A percentile compares a stretch with the other conserved stretches of the same genome.
These are phyloP conservation scores for Chrosomus eos DNA, from an alignment of 2,797 vertebrate species.

Conservation along the genomic window DNA sequence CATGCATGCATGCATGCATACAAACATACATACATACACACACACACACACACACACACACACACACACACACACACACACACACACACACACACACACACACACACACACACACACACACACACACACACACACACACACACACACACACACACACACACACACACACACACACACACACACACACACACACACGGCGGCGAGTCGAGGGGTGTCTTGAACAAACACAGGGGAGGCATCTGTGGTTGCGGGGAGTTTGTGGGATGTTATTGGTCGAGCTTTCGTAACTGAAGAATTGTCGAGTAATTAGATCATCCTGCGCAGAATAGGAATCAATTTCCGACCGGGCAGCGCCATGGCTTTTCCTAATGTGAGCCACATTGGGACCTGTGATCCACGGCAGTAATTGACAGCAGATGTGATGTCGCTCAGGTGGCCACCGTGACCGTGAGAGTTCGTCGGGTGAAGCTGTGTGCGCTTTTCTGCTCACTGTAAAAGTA, in stretches of 20 bases:
- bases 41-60: too few species aligned
- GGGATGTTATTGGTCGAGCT: slow-evolving; percentile 44
- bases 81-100: too few species aligned
- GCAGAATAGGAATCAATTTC: slow-evolving; percentile 73
- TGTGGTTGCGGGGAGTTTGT: slow-evolving; percentile 12
- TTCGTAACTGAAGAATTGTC: slow-evolving; percentile 64
- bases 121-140: rapidly evolving
- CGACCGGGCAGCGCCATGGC: slow-evolving; percentile 61
- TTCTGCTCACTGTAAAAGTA: background rate
- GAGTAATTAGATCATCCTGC: slow-evolving; percentile 73
- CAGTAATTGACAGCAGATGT: slow-evolving; percentile 70
- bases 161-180: rapidly evolving
- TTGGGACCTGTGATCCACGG: slow-evolving; percentile 64
- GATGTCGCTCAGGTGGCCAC: slow-evolving; percentile 69
- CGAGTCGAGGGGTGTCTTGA: background rate
- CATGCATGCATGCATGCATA: rapidly evolving
- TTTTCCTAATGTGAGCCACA: slow-evolving; percentile 75
- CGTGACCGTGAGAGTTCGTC: slow-evolving; percentile 9
- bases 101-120: background rate
- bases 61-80: too few species aligned
- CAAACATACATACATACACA: rapidly evolving
- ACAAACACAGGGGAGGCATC: slow-evolving; percentile 9
- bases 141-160: rapidly evolving
- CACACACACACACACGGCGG: background rate
- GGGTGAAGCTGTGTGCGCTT: background rate